phyloP scores from a whole-genome alignment of 2,888 invertebrate genomes.

The Dasysyrphus tricinctus region DNA sequence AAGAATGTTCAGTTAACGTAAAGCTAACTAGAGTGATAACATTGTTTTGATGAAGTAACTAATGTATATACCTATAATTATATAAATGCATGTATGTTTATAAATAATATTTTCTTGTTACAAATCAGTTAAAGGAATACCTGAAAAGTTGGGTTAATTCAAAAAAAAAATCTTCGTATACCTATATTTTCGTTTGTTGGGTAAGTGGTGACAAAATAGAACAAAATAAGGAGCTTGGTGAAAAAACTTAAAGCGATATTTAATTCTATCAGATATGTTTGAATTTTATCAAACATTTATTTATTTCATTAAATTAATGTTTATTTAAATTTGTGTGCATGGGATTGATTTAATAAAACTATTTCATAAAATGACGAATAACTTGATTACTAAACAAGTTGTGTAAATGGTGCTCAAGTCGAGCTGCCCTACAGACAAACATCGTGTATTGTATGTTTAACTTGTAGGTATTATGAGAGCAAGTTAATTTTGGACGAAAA shows the following conservation, averaged over 20 bases:
- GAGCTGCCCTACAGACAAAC: neutral
- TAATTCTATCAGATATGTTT: neutral
- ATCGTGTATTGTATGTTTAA: neutral
- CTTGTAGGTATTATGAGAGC: neutral
- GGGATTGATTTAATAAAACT: neutral
- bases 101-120: neutral
- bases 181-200: neutral
- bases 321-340: neutral
- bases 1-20: neutral
- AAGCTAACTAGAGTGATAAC: neutral
- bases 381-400: neutral
- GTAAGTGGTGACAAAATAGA: neutral
- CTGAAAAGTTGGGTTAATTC: constrained; percentile 1
- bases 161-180: neutral
- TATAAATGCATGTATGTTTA: neutral
- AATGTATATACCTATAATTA: neutral
- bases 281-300: neutral
- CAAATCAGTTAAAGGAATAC: neutral
- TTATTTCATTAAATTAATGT: neutral
- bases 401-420: neutral
- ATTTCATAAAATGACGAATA: neutral
- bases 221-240: neutral
- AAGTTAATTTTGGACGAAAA: neutral
- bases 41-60: neutral
- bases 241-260: neutral